phyloP scores from a whole-genome alignment of 2,797 vertebrate species.

The Dermochelys coriacea region DNA sequence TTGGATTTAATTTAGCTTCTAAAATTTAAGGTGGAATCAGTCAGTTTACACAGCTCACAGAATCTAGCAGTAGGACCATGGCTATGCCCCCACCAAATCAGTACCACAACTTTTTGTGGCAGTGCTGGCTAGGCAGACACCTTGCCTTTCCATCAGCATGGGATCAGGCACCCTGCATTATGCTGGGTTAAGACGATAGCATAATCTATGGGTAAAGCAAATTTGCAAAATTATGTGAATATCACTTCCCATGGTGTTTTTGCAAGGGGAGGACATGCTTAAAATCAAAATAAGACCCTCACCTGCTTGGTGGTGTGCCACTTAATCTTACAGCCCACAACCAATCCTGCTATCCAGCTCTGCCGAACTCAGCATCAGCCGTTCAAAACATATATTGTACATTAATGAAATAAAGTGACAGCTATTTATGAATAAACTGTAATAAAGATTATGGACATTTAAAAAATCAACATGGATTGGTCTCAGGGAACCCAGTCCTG shows the following conservation, averaged over 20 bases:
- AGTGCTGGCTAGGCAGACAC: accelerated
- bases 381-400: neutral
- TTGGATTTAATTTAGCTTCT: neutral
- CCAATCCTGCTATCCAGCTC: neutral
- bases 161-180: neutral
- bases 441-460: neutral
- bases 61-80: neutral
- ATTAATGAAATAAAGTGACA: neutral
- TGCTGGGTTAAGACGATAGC: accelerated
- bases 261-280: neutral
- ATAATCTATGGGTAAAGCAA: accelerated
- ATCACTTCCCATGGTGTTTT: neutral
- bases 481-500: neutral
- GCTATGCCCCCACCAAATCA: neutral
- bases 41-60: neutral
- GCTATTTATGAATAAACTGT: neutral
- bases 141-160: neutral
- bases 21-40: accelerated
- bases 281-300: neutral
- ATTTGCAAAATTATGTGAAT: neutral
- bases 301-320: neutral
- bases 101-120: neutral
- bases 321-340: neutral
- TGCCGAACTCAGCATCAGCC: neutral
- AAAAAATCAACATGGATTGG: neutral